Percentiles rank a stretch among this genome's conserved stretches.
Conservation (phyloP, 2,113 vertebrate species). For the Telmatochromis bifrenatus region DNA sequence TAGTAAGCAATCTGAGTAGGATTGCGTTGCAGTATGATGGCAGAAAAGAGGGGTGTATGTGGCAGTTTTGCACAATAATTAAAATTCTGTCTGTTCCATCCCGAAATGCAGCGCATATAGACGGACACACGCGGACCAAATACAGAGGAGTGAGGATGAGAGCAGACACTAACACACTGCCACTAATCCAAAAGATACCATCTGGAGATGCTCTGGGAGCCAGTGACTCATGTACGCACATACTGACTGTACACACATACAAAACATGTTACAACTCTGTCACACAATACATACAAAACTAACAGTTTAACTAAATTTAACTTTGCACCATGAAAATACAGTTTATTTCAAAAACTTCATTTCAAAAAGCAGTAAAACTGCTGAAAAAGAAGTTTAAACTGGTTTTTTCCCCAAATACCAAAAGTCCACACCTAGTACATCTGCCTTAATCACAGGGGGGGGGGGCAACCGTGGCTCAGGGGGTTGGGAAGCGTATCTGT, state of each 20-base stretch:
- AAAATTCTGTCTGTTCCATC: constrained; percentile 27
- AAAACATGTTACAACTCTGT: background rate
- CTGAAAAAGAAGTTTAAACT: background rate
- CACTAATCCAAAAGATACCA: constrained; percentile 57
- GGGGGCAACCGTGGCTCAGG: too few relatives aligned
- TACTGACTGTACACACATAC: background rate
- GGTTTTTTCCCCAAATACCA: fast-evolving
- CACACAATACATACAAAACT: background rate
- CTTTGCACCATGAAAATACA: background rate
- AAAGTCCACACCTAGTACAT: background rate
- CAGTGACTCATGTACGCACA: constrained; percentile 22
- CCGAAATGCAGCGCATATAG: background rate
- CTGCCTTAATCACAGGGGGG: background rate
- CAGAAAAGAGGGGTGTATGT: background rate
- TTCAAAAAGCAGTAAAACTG: background rate
- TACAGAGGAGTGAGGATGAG: constrained; percentile 25
- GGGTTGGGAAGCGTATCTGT: too few relatives aligned
- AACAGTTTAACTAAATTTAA: background rate
- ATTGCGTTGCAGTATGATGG: background rate
- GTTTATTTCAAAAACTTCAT: background rate
- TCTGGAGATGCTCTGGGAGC: constrained; percentile 52
- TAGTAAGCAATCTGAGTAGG: background rate
- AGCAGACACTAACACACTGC: constrained; percentile 31
- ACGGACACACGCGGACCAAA: background rate
- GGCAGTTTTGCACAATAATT: constrained; percentile 31